Evolutionary conservation across 2,797 vertebrate genomes (phyloP).

Genomic region (Macropodus opercularis): DNA sequence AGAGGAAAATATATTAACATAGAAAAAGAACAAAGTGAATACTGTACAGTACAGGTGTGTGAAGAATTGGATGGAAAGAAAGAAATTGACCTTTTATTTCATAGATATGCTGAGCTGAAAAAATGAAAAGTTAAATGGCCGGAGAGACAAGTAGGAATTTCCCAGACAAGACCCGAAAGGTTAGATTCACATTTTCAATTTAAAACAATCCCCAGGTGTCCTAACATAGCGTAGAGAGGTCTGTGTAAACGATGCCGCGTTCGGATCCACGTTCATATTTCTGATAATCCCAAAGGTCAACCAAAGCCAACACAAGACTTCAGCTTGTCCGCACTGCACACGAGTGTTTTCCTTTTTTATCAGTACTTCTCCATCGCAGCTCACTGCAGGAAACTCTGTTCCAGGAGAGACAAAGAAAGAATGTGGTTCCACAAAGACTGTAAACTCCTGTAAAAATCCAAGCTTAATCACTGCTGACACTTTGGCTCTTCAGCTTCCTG

Average conservation of each 20-base stretch:
- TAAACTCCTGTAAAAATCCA: background rate
- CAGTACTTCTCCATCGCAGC: background rate
- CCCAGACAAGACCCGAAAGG: background rate
- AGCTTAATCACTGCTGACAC: constrained; percentile 9
- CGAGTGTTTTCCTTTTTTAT: background rate
- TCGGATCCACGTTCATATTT: no score
- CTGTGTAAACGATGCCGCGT: background rate
- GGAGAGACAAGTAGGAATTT: background rate
- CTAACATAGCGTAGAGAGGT: background rate
- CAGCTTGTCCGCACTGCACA: background rate
- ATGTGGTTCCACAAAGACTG: background rate
- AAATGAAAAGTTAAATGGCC: background rate
- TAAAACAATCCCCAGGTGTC: no score
- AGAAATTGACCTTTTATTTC: no score
- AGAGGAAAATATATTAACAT: no score
- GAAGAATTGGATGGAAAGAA: no score
- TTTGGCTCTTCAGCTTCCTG: constrained; percentile 26
- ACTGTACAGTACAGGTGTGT: no score
- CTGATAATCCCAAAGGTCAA: constrained; percentile 1
- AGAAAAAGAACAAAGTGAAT: no score
- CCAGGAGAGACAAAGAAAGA: background rate
- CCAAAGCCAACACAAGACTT: background rate
- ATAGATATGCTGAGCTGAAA: no score
- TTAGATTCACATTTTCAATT: no score
- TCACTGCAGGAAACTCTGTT: background rate